A percentile compares a stretch with the other conserved stretches of the same genome.
phyloP scores from a whole-genome alignment of 1,140 invertebrate species.

The Pentalonia nigronervosa region DNA sequence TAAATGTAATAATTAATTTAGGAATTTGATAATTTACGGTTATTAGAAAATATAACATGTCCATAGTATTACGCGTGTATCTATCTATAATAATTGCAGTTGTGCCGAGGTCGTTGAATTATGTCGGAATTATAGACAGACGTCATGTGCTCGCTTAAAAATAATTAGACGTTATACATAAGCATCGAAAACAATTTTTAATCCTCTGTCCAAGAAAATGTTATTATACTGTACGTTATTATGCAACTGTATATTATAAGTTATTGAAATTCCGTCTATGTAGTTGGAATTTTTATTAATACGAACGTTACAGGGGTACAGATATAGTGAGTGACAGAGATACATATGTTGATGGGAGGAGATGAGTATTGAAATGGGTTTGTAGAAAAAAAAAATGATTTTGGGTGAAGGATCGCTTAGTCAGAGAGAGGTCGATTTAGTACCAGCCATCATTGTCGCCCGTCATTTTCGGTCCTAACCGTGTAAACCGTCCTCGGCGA shows the following conservation, averaged over 20 bases:
- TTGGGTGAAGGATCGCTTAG: neutral
- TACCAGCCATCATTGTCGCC: neutral
- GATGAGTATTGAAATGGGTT: neutral
- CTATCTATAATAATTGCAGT: neutral
- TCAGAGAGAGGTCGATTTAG: neutral
- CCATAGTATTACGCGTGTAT: no score
- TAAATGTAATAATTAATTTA: neutral
- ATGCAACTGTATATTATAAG: neutral
- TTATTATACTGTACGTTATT: neutral
- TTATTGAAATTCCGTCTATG: neutral
- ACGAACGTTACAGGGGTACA: neutral
- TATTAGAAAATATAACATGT: conserved; percentile 34
- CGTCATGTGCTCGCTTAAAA: neutral
- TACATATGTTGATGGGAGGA: neutral
- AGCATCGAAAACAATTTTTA: conserved; percentile 24
- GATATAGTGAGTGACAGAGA: neutral
- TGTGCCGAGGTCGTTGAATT: neutral
- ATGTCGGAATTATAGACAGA: neutral
- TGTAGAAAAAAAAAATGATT: neutral
- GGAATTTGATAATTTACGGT: neutral
- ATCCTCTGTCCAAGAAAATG: neutral
- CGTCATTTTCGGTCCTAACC: neutral
- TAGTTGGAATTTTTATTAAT: neutral
- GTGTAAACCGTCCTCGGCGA: neutral
- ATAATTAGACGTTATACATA: conserved; percentile 36